A percentile compares a stretch with the other conserved stretches of the same genome.
phyloP scores from a whole-genome alignment of 2,797 vertebrate species.

The Synanceia verrucosa region DNA sequence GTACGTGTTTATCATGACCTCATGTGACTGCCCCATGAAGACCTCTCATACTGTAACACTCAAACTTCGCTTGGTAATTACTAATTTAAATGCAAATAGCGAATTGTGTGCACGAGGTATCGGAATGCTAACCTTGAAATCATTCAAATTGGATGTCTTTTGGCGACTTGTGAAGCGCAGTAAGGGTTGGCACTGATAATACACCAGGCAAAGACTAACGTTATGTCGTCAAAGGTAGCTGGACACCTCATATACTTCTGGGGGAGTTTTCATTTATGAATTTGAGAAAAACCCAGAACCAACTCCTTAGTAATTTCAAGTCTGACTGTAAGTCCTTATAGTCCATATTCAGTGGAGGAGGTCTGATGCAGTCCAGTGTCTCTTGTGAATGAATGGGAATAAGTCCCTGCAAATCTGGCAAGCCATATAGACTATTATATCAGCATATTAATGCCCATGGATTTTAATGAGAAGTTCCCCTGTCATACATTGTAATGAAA shows the following conservation, averaged over 20 bases:
- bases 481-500: not conserved
- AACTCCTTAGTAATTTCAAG: not conserved
- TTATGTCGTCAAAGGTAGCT: not conserved
- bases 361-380: constrained; percentile 1
- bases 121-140: constrained; percentile 27
- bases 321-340: not conserved
- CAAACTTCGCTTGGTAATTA: constrained; percentile 1
- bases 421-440: constrained; percentile 1
- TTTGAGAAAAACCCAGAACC: no score
- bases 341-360: not conserved
- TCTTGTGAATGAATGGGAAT: constrained; percentile 6
- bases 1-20: constrained; percentile 4
- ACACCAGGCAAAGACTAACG: not conserved
- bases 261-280: no score
- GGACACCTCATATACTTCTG: not conserved
- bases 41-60: constrained; percentile 5
- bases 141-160: constrained; percentile 11
- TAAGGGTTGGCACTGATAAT: not conserved
- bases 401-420: not conserved
- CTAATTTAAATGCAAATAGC: constrained; percentile 28
- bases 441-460: not conserved
- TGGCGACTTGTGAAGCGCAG: not conserved
- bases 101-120: constrained; percentile 15
- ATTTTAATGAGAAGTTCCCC: not conserved
- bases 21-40: not conserved